Conservation (phyloP, 2,113 vertebrate species). For the Heptranchias perlo region DNA sequence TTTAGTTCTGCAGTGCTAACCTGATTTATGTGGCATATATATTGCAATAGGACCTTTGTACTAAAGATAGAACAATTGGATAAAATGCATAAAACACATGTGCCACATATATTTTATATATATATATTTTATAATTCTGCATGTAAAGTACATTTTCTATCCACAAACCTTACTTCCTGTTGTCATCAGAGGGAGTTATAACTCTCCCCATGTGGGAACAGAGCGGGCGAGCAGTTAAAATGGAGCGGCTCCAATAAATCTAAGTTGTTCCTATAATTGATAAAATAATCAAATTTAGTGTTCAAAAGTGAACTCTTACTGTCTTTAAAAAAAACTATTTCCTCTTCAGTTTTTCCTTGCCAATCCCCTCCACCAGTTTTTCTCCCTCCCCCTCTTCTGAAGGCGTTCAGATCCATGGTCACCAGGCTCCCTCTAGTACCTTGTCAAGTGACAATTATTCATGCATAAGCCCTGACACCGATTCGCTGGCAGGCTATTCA, state of each 20-base stretch:
- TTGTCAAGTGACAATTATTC: neutral
- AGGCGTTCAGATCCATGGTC: neutral
- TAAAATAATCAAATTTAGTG: neutral
- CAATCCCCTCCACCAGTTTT: neutral
- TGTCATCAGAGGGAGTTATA: no score
- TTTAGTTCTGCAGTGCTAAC: neutral
- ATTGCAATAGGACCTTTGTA: neutral
- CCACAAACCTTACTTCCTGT: no score
- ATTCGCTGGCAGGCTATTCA: neutral
- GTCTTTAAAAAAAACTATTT: neutral
- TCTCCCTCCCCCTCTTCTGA: neutral
- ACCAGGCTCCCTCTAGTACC: no score
- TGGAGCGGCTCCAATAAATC: neutral
- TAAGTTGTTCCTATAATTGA: neutral
- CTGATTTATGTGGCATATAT: neutral
- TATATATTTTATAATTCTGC: neutral
- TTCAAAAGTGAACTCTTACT: neutral
- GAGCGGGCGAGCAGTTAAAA: neutral
- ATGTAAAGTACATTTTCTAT: neutral
- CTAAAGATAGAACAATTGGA: neutral
- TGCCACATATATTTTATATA: neutral
- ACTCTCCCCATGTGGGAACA: neutral
- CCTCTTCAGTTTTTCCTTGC: neutral
- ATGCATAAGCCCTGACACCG: neutral
- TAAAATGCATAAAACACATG: neutral